These are phyloP conservation scores for Ditylenchus weischeri DNA, from an alignment of 2,888 invertebrate species.

Conservation along the genomic window DNA sequence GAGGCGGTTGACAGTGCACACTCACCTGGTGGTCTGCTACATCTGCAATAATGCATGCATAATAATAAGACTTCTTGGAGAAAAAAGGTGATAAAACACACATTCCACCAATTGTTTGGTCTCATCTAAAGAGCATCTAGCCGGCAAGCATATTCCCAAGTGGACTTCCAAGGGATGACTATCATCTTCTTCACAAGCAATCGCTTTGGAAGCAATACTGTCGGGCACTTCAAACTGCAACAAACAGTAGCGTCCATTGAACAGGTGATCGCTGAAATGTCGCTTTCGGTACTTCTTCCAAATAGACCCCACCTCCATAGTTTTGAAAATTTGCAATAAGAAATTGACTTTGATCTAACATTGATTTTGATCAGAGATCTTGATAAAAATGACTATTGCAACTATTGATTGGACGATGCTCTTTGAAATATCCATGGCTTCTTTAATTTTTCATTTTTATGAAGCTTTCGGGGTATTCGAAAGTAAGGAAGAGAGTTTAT, in stretches of 20 bases:
- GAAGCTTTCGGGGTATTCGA: neutral
- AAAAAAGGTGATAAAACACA: slow-evolving; percentile 7
- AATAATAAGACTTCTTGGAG: slow-evolving; percentile 7
- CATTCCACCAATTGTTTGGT: slow-evolving; percentile 37
- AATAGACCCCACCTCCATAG: too few species aligned
- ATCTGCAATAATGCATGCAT: slow-evolving; percentile 22
- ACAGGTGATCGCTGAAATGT: slow-evolving; percentile 27
- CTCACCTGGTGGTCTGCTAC: slow-evolving; percentile 36
- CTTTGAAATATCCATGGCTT: neutral
- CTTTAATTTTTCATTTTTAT: neutral
- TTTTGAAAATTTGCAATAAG: too few species aligned
- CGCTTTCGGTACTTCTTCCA: too few species aligned
- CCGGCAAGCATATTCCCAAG: slow-evolving; percentile 53
- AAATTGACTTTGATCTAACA: too few species aligned
- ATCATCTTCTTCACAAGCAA: slow-evolving; percentile 34
- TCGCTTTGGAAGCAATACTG: slow-evolving; percentile 40
- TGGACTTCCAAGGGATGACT: slow-evolving; percentile 50
- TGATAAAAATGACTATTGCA: too few species aligned
- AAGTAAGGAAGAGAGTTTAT: neutral
- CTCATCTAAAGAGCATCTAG: slow-evolving; percentile 42
- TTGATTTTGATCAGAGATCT: too few species aligned
- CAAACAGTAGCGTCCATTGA: slow-evolving; percentile 55
- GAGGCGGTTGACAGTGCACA: slow-evolving; percentile 50
- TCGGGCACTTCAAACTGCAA: slow-evolving; percentile 49
- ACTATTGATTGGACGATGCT: too few species aligned